Percentiles rank a stretch among this genome's conserved stretches.
Evolutionary conservation across 2,888 invertebrate genomes (phyloP).

Genomic region (Hanleya hanleyi): DNA sequence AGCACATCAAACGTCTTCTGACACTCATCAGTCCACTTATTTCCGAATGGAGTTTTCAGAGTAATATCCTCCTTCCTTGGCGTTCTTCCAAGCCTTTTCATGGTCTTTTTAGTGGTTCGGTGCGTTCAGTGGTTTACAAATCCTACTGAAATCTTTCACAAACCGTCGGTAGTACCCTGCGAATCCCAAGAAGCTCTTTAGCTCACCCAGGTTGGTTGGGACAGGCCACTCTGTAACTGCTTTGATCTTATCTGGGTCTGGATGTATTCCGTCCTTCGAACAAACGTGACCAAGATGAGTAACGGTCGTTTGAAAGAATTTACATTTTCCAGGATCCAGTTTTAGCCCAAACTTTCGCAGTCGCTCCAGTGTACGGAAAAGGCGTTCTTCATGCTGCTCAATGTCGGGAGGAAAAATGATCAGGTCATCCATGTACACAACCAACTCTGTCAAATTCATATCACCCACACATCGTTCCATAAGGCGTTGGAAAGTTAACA

Average conservation of each 20-base stretch:
- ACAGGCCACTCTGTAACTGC: background rate
- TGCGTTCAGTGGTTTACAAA: background rate
- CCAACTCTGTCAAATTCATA: background rate
- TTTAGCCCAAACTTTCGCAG: background rate
- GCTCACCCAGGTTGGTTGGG: background rate
- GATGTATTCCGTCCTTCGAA: background rate
- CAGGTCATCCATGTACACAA: slow-evolving; percentile 2
- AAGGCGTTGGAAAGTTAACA: background rate
- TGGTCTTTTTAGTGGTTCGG: background rate
- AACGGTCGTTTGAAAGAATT: background rate
- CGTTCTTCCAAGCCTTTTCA: background rate
- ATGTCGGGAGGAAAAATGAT: background rate
- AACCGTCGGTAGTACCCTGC: background rate
- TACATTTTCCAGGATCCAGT: background rate
- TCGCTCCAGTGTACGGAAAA: background rate
- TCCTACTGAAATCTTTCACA: background rate
- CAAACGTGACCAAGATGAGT: background rate
- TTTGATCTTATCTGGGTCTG: background rate
- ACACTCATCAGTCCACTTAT: background rate
- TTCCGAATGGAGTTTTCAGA: background rate
- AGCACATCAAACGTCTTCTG: background rate
- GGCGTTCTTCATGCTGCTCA: background rate
- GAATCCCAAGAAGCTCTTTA: background rate
- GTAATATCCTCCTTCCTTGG: background rate
- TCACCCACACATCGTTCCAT: slow-evolving; percentile 1